Evolutionary conservation across 2,888 invertebrate species (phyloP).

Genomic region (Archips crataeganus): DNA sequence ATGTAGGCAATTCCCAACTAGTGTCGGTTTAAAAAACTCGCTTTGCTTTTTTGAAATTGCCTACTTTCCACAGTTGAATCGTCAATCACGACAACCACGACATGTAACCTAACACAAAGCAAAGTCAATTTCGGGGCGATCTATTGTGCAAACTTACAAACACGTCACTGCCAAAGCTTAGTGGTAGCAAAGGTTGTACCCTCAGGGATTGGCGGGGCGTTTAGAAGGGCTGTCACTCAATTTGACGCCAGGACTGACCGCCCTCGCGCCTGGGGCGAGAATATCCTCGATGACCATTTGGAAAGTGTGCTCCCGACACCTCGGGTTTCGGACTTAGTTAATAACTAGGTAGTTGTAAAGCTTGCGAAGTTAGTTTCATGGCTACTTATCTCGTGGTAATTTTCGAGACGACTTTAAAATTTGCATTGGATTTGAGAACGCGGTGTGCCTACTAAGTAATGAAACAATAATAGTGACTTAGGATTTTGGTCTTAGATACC

Average conservation of each 20-base stretch:
- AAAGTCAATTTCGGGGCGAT: background rate
- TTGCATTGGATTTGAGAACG: too few relatives aligned
- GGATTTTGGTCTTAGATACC: too few relatives aligned
- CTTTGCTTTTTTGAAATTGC: too few relatives aligned
- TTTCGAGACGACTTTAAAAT: background rate
- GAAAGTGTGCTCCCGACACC: conserved; percentile 70
- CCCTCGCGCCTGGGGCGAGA: conserved; percentile 49
- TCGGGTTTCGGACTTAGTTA: conserved; percentile 37
- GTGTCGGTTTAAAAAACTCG: too few relatives aligned
- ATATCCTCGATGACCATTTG: conserved; percentile 58
- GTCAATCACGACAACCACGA: too few relatives aligned
- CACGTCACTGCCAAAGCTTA: conserved; percentile 37
- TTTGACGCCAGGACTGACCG: conserved; percentile 59
- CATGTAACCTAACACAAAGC: background rate
- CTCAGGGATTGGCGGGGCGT: conserved; percentile 42
- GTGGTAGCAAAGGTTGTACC: conserved; percentile 30
- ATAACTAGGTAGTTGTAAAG: background rate
- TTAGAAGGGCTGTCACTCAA: conserved; percentile 58
- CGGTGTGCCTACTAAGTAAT: too few relatives aligned
- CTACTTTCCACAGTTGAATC: too few relatives aligned
- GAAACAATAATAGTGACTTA: too few relatives aligned
- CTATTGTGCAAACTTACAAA: conserved; percentile 21
- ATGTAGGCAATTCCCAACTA: too few relatives aligned
- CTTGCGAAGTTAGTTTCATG: background rate
- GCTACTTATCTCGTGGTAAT: background rate